A percentile compares a stretch with the other conserved stretches of the same genome.
Conservation (phyloP, 2,797 vertebrate species). For the Macroramphosus scolopax region DNA sequence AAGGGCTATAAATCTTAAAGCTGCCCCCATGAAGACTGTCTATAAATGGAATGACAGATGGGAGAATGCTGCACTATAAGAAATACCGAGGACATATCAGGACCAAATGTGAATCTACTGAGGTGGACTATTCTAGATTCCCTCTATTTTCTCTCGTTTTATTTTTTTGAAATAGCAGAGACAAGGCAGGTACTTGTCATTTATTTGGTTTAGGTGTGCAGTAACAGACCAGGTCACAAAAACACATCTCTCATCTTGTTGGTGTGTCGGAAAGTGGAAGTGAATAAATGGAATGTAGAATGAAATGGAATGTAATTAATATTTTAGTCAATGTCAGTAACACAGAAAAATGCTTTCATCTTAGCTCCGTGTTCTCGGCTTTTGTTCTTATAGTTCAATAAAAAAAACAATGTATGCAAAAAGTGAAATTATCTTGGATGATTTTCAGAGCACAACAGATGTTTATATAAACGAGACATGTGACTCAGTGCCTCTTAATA, state of each 20-base stretch:
- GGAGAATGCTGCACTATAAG: background rate
- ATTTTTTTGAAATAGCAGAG: constrained; percentile 1
- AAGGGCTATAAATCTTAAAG: constrained; percentile 15
- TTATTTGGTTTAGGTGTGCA: background rate
- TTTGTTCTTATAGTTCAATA: no score
- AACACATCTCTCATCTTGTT: background rate
- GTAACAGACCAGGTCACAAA: background rate
- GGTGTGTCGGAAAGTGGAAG: background rate
- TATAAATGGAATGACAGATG: constrained; percentile 9
- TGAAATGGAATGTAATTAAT: background rate
- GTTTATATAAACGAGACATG: no score
- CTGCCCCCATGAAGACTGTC: constrained; percentile 12
- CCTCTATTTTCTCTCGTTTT: background rate
- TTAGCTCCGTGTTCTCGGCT: no score
- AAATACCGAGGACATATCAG: background rate
- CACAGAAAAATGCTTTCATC: background rate
- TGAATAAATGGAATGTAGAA: no score
- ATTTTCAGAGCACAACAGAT: background rate
- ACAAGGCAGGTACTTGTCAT: background rate
- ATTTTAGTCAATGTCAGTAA: background rate
- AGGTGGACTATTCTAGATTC: background rate
- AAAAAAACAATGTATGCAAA: background rate
- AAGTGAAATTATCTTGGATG: background rate
- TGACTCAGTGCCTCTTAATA: no score
- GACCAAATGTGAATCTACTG: background rate